Conservation (phyloP, 2,797 vertebrate species). For the Rachycentron canadum region DNA sequence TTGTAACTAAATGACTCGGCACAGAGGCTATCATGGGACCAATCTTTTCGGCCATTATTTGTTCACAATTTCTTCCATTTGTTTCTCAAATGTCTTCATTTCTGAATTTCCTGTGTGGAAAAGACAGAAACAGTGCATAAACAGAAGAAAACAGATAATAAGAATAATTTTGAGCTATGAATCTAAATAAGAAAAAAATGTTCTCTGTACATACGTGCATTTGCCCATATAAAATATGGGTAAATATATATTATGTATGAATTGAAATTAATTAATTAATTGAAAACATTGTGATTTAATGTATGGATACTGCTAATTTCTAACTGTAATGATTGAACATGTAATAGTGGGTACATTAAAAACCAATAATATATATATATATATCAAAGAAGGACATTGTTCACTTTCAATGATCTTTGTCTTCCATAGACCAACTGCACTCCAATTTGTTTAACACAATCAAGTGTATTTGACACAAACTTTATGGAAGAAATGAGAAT, state of each 20-base stretch:
- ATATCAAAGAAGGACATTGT: neutral
- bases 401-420: neutral
- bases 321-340: neutral
- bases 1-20: conserved; percentile 66
- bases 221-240: neutral
- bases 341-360: conserved; percentile 5
- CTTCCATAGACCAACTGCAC: neutral
- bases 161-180: neutral
- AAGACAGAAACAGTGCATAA: conserved; percentile 5
- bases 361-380: no score
- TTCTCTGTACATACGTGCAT: neutral
- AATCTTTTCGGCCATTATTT: conserved; percentile 82
- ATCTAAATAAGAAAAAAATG: neutral
- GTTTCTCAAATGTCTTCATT: conserved; percentile 34
- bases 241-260: neutral
- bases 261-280: neutral
- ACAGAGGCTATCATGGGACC: conserved; percentile 70
- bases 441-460: neutral
- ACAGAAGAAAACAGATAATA: neutral
- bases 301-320: neutral
- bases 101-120: conserved; percentile 46
- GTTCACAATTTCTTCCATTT: conserved; percentile 59
- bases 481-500: neutral
- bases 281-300: neutral
- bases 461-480: neutral